A percentile compares a stretch with the other conserved stretches of the same genome.
Conservation (phyloP, 2,888 invertebrate genomes). For the Peribatodes rhomboidaria region DNA sequence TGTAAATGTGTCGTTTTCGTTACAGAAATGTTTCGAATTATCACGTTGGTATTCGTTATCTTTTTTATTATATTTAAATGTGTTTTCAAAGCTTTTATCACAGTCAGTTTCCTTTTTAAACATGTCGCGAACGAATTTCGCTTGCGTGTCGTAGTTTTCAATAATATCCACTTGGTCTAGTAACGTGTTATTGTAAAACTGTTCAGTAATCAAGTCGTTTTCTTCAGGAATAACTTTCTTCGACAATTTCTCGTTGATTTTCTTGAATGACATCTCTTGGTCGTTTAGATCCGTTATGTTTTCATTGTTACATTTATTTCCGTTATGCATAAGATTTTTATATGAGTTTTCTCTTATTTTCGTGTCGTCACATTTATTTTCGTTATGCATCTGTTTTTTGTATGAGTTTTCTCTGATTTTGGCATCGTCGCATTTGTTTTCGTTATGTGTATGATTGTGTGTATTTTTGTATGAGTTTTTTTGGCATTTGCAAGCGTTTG, state of each 20-base stretch:
- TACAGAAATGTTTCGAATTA: not conserved
- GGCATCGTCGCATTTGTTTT: slow-evolving; percentile 19
- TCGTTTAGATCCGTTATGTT: slow-evolving; percentile 46
- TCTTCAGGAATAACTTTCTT: slow-evolving; percentile 66
- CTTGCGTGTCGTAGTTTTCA: slow-evolving; percentile 73
- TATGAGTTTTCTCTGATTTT: not conserved
- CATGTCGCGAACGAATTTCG: slow-evolving; percentile 73
- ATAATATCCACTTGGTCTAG: slow-evolving; percentile 61
- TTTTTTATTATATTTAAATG: slow-evolving; percentile 11
- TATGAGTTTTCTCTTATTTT: not conserved
- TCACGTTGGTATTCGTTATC: not conserved
- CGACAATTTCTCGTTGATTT: slow-evolving; percentile 59
- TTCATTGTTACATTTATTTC: slow-evolving; percentile 25
- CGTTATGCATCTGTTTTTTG: slow-evolving; percentile 6
- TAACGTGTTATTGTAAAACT: slow-evolving; percentile 72
- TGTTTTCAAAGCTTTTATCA: slow-evolving; percentile 41
- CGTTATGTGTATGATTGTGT: slow-evolving; percentile 13
- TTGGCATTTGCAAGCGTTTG: slow-evolving; percentile 58
- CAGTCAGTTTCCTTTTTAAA: slow-evolving; percentile 57
- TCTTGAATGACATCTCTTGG: slow-evolving; percentile 50
- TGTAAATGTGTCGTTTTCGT: not conserved
- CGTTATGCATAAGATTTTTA: slow-evolving; percentile 8
- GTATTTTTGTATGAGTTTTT: slow-evolving; percentile 40
- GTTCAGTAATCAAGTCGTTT: slow-evolving; percentile 70
- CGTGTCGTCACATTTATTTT: slow-evolving; percentile 20